Evolutionary conservation across 2,888 invertebrate genomes (phyloP).

Genomic region (Patella caerulea): DNA sequence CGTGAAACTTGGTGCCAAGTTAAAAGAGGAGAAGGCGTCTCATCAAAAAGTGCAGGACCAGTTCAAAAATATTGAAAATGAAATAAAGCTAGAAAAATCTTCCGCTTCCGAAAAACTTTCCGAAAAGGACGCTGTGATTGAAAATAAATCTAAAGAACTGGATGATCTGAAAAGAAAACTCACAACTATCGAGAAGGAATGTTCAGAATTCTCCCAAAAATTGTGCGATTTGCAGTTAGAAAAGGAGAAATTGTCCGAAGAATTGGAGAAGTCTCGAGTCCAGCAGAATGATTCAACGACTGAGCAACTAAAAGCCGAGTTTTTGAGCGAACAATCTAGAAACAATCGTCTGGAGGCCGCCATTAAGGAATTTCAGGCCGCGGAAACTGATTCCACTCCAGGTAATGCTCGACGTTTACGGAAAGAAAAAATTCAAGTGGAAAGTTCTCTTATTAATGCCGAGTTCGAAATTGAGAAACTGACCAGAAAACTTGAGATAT

Average conservation of each 20-base stretch:
- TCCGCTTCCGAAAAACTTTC: neutral
- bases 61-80: neutral
- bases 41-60: neutral
- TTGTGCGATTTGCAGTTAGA: neutral
- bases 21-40: conserved; percentile 25
- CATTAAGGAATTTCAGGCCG: conserved; percentile 33
- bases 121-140: neutral
- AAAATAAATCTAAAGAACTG: neutral
- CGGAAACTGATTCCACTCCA: conserved; percentile 34
- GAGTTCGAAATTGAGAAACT: conserved; percentile 41
- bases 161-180: conserved; percentile 24
- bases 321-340: conserved; percentile 33
- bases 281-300: neutral
- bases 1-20: conserved; percentile 20
- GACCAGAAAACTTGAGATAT: conserved; percentile 30
- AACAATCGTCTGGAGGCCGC: conserved; percentile 38
- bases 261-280: neutral
- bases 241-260: neutral
- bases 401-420: conserved; percentile 38
- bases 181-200: conserved; percentile 15
- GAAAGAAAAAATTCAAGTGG: conserved; percentile 43
- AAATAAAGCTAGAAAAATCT: neutral
- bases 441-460: conserved; percentile 47
- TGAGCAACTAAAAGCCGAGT: conserved; percentile 15
- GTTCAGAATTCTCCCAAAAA: neutral